phyloP scores from a whole-genome alignment of 1,140 invertebrate species.

The Thaumetopoea pityocampa region DNA sequence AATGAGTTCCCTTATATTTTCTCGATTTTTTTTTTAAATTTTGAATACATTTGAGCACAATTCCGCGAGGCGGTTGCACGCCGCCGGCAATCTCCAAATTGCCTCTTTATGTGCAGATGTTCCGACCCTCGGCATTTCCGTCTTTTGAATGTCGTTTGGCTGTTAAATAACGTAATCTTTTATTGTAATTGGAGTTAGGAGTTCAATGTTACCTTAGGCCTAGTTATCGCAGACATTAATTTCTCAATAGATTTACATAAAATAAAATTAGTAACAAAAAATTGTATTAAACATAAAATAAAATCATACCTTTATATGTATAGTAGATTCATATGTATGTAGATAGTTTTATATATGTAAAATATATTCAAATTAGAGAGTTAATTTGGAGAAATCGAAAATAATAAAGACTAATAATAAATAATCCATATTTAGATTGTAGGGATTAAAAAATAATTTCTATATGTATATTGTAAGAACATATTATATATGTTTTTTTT shows the following conservation, averaged over 20 bases:
- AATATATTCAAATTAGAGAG: too few relatives aligned
- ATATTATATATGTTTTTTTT: too few relatives aligned
- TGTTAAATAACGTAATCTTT: slow-evolving; percentile 72
- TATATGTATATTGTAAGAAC: too few relatives aligned
- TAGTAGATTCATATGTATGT: too few relatives aligned
- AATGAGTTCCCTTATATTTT: slow-evolving; percentile 72
- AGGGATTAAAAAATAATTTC: too few relatives aligned
- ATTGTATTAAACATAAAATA: too few relatives aligned
- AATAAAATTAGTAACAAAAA: too few relatives aligned
- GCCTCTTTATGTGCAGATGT: slow-evolving; percentile 75
- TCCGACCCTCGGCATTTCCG: slow-evolving; percentile 72
- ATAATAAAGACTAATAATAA: too few relatives aligned
- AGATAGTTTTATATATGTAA: too few relatives aligned
- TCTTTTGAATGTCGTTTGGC: slow-evolving; percentile 75
- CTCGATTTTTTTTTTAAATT: slow-evolving; percentile 69
- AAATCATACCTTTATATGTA: too few relatives aligned
- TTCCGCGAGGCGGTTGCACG: slow-evolving; percentile 64
- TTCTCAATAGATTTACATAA: slow-evolving; percentile 17
- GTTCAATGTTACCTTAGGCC: slow-evolving; percentile 30
- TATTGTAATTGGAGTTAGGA: slow-evolving; percentile 63
- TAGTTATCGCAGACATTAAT: not conserved
- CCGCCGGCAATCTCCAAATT: slow-evolving; percentile 75
- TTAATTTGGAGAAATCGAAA: too few relatives aligned
- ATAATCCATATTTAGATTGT: too few relatives aligned
- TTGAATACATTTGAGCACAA: slow-evolving; percentile 74